A percentile compares a stretch with the other conserved stretches of the same genome.
phyloP scores from a whole-genome alignment of 1,140 invertebrate species.

The Heliothis virescens region DNA sequence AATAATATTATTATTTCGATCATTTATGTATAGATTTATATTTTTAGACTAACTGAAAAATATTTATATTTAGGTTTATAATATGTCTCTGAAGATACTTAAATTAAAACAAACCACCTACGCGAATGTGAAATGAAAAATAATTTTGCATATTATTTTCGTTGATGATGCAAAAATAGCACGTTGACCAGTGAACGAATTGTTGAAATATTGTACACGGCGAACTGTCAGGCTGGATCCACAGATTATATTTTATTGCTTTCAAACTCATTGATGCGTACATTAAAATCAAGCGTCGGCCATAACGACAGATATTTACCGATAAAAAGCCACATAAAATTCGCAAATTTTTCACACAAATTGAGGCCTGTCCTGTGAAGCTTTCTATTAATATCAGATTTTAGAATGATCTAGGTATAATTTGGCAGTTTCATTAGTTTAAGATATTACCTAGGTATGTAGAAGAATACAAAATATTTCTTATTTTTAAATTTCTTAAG shows the following conservation, averaged over 20 bases:
- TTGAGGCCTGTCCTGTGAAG: background rate
- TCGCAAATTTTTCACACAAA: background rate
- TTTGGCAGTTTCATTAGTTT: too few species aligned
- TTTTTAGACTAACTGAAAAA: too few species aligned
- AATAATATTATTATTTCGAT: background rate
- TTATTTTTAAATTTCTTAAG: too few species aligned
- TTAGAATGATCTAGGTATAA: too few species aligned
- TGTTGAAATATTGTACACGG: constrained; percentile 43
- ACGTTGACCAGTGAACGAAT: constrained; percentile 22
- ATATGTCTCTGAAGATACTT: background rate
- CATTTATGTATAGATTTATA: background rate
- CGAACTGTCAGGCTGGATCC: constrained; percentile 20
- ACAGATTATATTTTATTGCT: constrained; percentile 37
- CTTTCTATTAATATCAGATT: background rate
- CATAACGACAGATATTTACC: constrained; percentile 18
- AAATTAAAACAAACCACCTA: background rate
- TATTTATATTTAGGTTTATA: too few species aligned
- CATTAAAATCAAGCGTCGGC: constrained; percentile 5
- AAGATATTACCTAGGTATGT: too few species aligned
- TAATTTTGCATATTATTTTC: background rate
- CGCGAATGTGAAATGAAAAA: too few species aligned
- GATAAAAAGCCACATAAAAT: constrained; percentile 12
- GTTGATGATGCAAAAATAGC: constrained; percentile 20
- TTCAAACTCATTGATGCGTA: constrained; percentile 25
- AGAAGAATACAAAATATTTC: too few species aligned